Evolutionary conservation across 2,113 vertebrate genomes (phyloP).

Genomic region (Paramormyrops kingsleyae): DNA sequence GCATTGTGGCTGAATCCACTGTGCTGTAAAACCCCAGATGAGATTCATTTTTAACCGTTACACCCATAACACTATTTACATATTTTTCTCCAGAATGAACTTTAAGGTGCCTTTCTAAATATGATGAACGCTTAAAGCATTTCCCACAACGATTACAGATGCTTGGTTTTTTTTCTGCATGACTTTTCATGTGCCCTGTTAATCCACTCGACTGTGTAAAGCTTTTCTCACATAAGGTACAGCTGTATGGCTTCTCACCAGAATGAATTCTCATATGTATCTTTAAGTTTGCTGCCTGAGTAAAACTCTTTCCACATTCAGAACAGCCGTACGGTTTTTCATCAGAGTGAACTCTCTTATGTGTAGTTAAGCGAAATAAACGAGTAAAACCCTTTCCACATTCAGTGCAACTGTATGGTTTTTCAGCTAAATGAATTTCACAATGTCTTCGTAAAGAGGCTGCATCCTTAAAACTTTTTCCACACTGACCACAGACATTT

Average conservation of each 20-base stretch:
- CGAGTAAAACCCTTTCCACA: constrained; percentile 5
- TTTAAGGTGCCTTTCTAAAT: not conserved
- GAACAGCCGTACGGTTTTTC: not conserved
- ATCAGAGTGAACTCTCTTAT: constrained; percentile 7
- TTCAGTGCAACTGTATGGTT: not conserved
- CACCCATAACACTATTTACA: not conserved
- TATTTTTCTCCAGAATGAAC: not conserved
- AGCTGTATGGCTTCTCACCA: not conserved
- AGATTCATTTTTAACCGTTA: not conserved
- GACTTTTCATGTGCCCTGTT: not conserved
- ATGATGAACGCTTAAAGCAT: not conserved
- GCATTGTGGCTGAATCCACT: not conserved
- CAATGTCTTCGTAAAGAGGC: not conserved
- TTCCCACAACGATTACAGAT: not conserved
- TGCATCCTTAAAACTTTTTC: not conserved
- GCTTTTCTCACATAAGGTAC: not conserved
- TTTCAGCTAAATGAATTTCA: not conserved
- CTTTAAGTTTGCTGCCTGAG: not conserved
- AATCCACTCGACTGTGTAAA: not conserved
- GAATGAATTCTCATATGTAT: constrained; percentile 9
- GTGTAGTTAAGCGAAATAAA: not conserved
- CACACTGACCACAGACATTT: not conserved
- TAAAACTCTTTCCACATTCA: constrained; percentile 3
- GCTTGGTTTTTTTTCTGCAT: not conserved
- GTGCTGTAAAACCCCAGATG: not conserved